Evolutionary conservation across 2,888 invertebrate species (phyloP).

Genomic region (Antheraea assamensis): DNA sequence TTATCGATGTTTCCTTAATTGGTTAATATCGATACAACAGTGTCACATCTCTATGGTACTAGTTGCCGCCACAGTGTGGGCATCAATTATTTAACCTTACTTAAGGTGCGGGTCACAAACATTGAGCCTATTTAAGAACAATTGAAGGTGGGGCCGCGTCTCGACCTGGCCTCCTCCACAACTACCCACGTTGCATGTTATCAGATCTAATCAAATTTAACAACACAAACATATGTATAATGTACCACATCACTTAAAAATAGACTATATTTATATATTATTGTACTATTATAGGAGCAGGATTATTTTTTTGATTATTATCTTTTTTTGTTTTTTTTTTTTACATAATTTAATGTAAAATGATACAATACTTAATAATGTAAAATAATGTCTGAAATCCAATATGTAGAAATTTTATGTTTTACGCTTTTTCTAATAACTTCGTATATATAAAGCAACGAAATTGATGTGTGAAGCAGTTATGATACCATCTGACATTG

Average conservation of each 20-base stretch:
- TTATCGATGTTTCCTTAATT: background rate
- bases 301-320: no score
- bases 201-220: background rate
- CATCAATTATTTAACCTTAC: slow-evolving; percentile 79
- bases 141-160: slow-evolving; percentile 31
- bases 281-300: no score
- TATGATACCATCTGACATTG: no score
- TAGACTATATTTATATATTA: no score
- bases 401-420: background rate
- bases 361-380: background rate
- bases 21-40: background rate
- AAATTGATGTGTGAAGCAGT: no score
- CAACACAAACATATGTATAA: background rate
- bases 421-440: background rate
- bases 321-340: no score
- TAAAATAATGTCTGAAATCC: background rate
- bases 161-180: slow-evolving; percentile 19
- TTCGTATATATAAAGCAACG: no score
- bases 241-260: background rate
- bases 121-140: slow-evolving; percentile 41
- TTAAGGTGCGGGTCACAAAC: slow-evolving; percentile 80
- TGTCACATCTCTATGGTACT: slow-evolving; percentile 42
- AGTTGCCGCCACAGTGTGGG: slow-evolving; percentile 39
- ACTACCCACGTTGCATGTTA: background rate
- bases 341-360: no score